Evolutionary conservation across 2,888 invertebrate species (phyloP).

Genomic region (Halocaridina rubra): DNA sequence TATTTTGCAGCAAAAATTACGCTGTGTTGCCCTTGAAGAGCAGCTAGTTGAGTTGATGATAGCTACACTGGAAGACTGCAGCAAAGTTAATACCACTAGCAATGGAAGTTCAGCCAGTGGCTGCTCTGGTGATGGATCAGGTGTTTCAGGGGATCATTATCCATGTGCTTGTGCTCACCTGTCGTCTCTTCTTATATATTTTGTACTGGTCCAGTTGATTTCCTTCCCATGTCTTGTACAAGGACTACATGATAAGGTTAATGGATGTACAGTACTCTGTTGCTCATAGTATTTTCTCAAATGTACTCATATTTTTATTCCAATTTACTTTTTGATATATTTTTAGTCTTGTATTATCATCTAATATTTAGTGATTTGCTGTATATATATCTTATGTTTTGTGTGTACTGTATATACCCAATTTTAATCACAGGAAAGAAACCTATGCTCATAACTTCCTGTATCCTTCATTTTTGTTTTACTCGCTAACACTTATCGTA

Average conservation of each 20-base stretch:
- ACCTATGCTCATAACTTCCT: too few relatives aligned
- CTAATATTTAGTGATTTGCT: too few relatives aligned
- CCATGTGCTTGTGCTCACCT: slow-evolving; percentile 71
- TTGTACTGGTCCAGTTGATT: slow-evolving; percentile 93
- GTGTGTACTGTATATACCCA: too few relatives aligned
- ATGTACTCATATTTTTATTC: background rate
- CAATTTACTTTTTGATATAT: background rate
- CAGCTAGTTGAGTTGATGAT: slow-evolving; percentile 92
- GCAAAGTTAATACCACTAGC: slow-evolving; percentile 68
- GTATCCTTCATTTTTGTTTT: too few relatives aligned
- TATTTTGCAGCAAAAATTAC: slow-evolving; percentile 77
- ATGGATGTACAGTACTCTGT: too few relatives aligned
- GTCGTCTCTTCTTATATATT: slow-evolving; percentile 93
- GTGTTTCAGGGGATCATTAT: slow-evolving; percentile 15
- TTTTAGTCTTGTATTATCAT: too few relatives aligned
- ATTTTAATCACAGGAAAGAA: too few relatives aligned
- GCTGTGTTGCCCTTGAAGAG: slow-evolving; percentile 90
- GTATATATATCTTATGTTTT: too few relatives aligned
- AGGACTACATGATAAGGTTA: slow-evolving; percentile 85
- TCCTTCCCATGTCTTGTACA: slow-evolving; percentile 92
- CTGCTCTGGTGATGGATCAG: background rate
- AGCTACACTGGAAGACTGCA: slow-evolving; percentile 91
- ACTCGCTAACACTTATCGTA: too few relatives aligned
- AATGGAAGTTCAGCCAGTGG: background rate
- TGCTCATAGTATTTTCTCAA: background rate